These are phyloP conservation scores for Aspidiotus destructor DNA, from an alignment of 2,888 invertebrate genomes.

Conservation along the genomic window DNA sequence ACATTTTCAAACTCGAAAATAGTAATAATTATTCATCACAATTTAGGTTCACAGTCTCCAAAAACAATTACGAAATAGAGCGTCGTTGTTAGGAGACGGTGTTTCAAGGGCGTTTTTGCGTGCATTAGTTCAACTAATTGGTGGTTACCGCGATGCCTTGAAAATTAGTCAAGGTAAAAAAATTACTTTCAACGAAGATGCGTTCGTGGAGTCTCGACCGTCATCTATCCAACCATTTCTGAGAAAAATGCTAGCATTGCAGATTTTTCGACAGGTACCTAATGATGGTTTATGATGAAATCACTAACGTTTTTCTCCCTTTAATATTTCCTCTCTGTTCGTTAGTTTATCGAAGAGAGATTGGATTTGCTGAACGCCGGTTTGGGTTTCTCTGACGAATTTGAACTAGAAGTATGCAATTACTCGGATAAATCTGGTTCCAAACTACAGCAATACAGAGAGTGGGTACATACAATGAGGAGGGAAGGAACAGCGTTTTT, in stretches of 20 bases:
- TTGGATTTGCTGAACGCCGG: slow-evolving; percentile 87
- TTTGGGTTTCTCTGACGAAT: slow-evolving; percentile 84
- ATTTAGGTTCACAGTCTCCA: slow-evolving; percentile 61
- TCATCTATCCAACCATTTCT: slow-evolving; percentile 78
- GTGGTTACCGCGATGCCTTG: slow-evolving; percentile 86
- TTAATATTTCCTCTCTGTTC: slow-evolving; percentile 2
- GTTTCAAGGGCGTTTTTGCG: slow-evolving; percentile 85
- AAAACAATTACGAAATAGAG: slow-evolving; percentile 63
- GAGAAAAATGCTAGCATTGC: slow-evolving; percentile 78
- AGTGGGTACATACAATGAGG: slow-evolving; percentile 68
- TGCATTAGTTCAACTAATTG: slow-evolving; percentile 85
- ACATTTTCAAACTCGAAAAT: slow-evolving; percentile 1
- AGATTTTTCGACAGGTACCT: slow-evolving; percentile 83
- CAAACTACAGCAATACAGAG: slow-evolving; percentile 61
- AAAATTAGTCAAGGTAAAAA: slow-evolving; percentile 59
- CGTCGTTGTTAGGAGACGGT: slow-evolving; percentile 75
- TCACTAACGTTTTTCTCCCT: no score
- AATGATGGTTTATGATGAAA: no score
- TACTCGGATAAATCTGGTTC: slow-evolving; percentile 57
- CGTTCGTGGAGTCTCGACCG: slow-evolving; percentile 79
- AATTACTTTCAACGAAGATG: slow-evolving; percentile 76
- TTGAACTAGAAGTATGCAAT: slow-evolving; percentile 77
- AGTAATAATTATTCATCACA: slow-evolving; percentile 5
- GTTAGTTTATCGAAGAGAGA: slow-evolving; percentile 87
- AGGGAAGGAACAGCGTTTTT: slow-evolving; percentile 75